Evolutionary conservation across 2,888 invertebrate genomes (phyloP), one percentile per base, ranked within the genome.

Genomic region (Thumatha senex): DNA sequence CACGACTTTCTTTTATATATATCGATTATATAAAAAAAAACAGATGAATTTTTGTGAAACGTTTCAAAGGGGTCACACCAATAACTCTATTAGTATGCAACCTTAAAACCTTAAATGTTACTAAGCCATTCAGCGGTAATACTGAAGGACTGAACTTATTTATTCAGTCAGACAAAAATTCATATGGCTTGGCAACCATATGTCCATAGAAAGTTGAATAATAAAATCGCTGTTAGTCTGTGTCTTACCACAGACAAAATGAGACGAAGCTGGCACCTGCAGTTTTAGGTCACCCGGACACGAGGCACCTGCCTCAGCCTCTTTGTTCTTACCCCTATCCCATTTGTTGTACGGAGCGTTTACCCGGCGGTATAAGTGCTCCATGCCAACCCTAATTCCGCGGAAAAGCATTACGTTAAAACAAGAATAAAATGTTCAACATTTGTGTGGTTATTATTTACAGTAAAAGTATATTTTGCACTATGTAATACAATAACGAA

Each of bases 211-310:
- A 24, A n/a, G 11, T n/a, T 36, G 35, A 36, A 0, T 8, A 29
- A 44, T 12, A 29, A 46, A 40, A 38, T 15, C 65, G 60, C 67
- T 58, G 48, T 52, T 51, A 58, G 63, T 54, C 47, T 54, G 47
- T 29, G 35, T 38, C 29, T 58, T 63, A 40, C 31, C 35, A 48
- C 40, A 38, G 51, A 56, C 50, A 58, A 51, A 66, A 58, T 64
- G 72, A 63, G 75, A 75, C 72, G 70, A 63, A 68, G 68, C 78
- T 78, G 80, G 79, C 85, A 85, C 82, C 82, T 83, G 80, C 81
- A 82, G 72, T 88, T 85, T 80, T 83, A 89, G 89, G 89, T 89
- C 88, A 89, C 79, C 69, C 78, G 80, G 77, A 74, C 18, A 24
- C 78, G 73, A 74, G 70, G 67, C 72, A 70, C 72, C 74, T 72